Percentiles rank a stretch among this genome's conserved stretches.
These are phyloP conservation scores for Scaptomyza flava DNA, from an alignment of 2,888 invertebrate genomes.

Conservation along the genomic window DNA sequence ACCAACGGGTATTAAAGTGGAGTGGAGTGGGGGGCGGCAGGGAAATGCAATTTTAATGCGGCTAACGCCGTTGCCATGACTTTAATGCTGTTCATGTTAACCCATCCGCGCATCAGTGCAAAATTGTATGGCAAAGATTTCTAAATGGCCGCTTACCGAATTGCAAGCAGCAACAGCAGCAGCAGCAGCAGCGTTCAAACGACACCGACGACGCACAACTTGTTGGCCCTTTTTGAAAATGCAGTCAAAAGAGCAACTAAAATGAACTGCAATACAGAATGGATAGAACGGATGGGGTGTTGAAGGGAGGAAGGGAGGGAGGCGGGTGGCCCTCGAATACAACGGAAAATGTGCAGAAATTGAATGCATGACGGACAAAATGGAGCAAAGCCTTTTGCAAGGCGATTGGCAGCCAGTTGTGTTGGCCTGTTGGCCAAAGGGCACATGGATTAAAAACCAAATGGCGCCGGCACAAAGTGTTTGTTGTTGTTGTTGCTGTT, in stretches of 20 bases:
- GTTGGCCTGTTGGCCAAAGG: constrained; percentile 39
- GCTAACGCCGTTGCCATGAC: constrained; percentile 23
- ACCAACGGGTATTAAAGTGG: not conserved
- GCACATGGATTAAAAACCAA: constrained; percentile 54
- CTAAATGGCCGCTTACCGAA: constrained; percentile 57
- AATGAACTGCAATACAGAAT: constrained; percentile 1
- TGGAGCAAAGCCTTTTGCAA: constrained; percentile 32
- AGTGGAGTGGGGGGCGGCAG: not conserved
- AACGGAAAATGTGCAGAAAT: constrained; percentile 18
- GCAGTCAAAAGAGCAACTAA: constrained; percentile 26
- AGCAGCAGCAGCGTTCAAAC: constrained; percentile 3
- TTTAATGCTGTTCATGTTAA: constrained; percentile 22
- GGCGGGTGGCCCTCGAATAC: too few species aligned
- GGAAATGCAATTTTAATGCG: constrained; percentile 14
- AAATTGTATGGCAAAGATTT: constrained; percentile 63
- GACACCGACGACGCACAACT: constrained; percentile 45
- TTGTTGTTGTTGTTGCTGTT: not conserved
- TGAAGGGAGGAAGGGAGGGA: too few species aligned
- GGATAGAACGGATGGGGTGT: not conserved
- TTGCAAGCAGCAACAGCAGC: constrained; percentile 21
- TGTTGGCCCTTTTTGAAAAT: constrained; percentile 59
- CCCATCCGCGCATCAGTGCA: constrained; percentile 1
- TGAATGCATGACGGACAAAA: constrained; percentile 32
- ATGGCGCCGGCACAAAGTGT: constrained; percentile 31
- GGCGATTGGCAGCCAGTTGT: constrained; percentile 40